These are phyloP conservation scores for Propsilocerus akamusi DNA, from an alignment of 1,140 invertebrate species.

Conservation along the genomic window DNA sequence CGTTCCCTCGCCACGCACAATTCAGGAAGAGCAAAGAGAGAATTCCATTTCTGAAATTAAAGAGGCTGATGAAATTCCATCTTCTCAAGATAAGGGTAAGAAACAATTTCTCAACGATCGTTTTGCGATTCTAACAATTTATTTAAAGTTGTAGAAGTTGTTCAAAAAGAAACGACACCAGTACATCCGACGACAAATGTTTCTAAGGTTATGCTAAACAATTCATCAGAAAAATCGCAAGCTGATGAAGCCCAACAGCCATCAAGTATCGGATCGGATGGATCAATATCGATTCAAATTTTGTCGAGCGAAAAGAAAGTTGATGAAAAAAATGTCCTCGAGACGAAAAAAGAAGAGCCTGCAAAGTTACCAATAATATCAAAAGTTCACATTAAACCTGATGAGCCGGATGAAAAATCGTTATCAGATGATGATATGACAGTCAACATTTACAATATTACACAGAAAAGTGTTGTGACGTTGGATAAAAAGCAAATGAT, in stretches of 20 bases:
- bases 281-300: background rate
- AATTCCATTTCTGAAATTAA: background rate
- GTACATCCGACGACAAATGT: constrained; percentile 1
- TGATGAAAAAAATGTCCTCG: constrained; percentile 15
- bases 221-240: constrained; percentile 3
- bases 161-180: background rate
- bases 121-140: background rate
- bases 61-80: background rate
- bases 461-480: constrained; percentile 12
- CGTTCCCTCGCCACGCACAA: background rate
- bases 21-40: constrained; percentile 1
- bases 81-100: background rate
- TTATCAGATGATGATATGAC: constrained; percentile 14
- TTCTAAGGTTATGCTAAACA: constrained; percentile 6
- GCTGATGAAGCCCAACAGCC: constrained; percentile 13
- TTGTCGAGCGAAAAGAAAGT: constrained; percentile 11
- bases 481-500: background rate
- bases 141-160: background rate
- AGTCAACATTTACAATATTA: constrained; percentile 22
- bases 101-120: background rate
- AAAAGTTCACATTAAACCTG: background rate
- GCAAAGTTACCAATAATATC: constrained; percentile 3
- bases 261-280: background rate
- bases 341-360: constrained; percentile 6
- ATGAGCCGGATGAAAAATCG: constrained; percentile 10